phyloP scores from a whole-genome alignment of 2,113 vertebrate species.

The Alethe diademata region DNA sequence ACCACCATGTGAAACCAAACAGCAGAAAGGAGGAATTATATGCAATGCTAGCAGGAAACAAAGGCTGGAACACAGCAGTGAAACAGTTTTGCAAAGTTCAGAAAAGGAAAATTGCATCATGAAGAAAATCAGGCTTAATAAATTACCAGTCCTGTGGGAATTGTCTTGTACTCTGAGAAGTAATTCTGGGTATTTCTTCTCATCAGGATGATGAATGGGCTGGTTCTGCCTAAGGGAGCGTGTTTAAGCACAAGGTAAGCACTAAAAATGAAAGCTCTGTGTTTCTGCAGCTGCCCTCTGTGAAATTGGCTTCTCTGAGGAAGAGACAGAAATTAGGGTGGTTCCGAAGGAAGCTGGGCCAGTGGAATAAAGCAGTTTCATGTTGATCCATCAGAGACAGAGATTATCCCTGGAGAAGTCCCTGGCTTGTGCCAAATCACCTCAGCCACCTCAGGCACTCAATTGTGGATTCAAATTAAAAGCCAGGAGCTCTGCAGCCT shows the following conservation, averaged over 20 bases:
- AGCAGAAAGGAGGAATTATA: background rate
- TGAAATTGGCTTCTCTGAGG: background rate
- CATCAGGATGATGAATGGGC: slow-evolving; percentile 2
- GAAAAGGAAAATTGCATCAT: background rate
- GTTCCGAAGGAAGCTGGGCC: background rate
- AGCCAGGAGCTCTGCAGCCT: background rate
- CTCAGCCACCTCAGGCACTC: background rate
- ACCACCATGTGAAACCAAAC: background rate
- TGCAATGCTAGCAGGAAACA: background rate
- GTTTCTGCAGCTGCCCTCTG: background rate
- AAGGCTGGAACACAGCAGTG: background rate
- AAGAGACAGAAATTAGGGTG: background rate
- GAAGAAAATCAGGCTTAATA: background rate
- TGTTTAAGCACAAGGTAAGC: background rate
- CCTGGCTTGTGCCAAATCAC: background rate
- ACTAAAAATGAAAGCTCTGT: background rate
- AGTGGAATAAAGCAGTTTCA: background rate
- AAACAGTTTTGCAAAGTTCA: background rate
- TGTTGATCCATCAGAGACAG: background rate
- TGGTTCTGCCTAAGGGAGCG: background rate
- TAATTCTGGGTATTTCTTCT: background rate
- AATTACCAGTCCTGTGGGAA: background rate
- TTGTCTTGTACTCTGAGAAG: background rate
- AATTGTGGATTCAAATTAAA: background rate
- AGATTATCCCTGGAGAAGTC: background rate